Base-by-base conservation (phyloP, 2,113 vertebrate species). In the Fregata magnificens region DNA sequence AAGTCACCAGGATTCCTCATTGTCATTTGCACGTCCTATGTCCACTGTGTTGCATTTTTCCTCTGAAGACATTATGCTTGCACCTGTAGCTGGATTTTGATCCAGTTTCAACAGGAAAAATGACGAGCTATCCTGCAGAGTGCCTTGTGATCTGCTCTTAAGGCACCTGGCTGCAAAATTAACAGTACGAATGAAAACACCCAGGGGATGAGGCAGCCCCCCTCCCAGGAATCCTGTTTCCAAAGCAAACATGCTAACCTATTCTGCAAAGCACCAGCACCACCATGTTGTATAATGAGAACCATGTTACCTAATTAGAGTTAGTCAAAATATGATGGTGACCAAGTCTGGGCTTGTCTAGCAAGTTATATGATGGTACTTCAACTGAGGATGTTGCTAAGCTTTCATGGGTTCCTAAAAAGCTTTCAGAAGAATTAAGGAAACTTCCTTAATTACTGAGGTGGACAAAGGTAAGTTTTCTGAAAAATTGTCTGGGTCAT, bases 51-150 rank as follows among this genome's bases (percentile, higher is more conserved):
- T 36, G 11, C 3, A 18, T 62, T 55, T 76, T 52, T 58, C 7
- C 31, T 66, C 63, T 53, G 29, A 70, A 77, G 36, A 69, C 1
- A 32, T 24, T 29, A 77, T 0, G 1, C 10, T 40, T 1, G 5
- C 12, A 63, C 11, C 50, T 42, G 9, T 44, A 61, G 32, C 31
- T 34, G 31, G 45, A 53, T 59, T 66, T 77, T 73, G 14, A 83
- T 61, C 78, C 36, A 58, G 18, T 69, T 63, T 74, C 42, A 87
- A 58, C 8, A 40, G 34, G 40, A 86, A 86, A 82, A 84, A 22
- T 31, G 3, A 49, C 63, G 2, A 76, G 10, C 21, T 11, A 3
- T 0, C 1, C 45, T 29, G 7, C 26, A 32, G 47, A 59, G 13
- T 31, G 8, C 20, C 24, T 55, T 80, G 13, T 42, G 34, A 49